Evolutionary conservation across 2,797 vertebrate genomes (phyloP).

Genomic region (Hybognathus amarus): DNA sequence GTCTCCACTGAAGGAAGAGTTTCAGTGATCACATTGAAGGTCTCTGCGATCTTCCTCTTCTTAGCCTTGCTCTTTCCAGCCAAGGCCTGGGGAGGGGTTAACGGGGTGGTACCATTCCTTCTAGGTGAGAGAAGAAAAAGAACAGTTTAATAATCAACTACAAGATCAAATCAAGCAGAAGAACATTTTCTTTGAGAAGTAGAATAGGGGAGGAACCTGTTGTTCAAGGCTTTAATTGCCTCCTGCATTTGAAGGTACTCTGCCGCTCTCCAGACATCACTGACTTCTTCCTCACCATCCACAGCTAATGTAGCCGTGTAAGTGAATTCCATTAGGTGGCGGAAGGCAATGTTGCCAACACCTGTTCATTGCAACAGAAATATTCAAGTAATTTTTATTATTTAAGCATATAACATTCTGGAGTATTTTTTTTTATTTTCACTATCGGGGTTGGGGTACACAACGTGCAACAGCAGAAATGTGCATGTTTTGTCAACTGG

Average conservation of each 20-base stretch:
- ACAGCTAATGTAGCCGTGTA: constrained; percentile 93
- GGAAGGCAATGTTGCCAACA: constrained; percentile 94
- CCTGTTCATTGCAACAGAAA: constrained; percentile 74
- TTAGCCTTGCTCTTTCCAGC: constrained; percentile 79
- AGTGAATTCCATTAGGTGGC: constrained; percentile 96
- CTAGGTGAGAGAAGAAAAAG: constrained; percentile 63
- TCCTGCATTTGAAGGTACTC: constrained; percentile 99
- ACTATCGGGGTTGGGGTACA: neutral
- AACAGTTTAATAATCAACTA: neutral
- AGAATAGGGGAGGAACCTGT: constrained; percentile 77
- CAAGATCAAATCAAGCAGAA: neutral
- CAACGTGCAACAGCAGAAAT: neutral
- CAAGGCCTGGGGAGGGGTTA: constrained; percentile 68
- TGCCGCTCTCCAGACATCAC: constrained; percentile 96
- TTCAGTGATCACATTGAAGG: constrained; percentile 93
- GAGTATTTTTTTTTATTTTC: neutral
- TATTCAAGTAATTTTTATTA: neutral
- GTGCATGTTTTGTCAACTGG: neutral
- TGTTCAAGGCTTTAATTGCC: constrained; percentile 95
- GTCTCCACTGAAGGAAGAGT: constrained; percentile 86
- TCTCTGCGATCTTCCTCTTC: constrained; percentile 94
- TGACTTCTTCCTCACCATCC: constrained; percentile 89
- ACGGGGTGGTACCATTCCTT: constrained; percentile 79
- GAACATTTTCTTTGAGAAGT: neutral
- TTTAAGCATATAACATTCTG: neutral